Base-by-base conservation (phyloP, 2,113 vertebrate species). In the Lathamus discolor region DNA sequence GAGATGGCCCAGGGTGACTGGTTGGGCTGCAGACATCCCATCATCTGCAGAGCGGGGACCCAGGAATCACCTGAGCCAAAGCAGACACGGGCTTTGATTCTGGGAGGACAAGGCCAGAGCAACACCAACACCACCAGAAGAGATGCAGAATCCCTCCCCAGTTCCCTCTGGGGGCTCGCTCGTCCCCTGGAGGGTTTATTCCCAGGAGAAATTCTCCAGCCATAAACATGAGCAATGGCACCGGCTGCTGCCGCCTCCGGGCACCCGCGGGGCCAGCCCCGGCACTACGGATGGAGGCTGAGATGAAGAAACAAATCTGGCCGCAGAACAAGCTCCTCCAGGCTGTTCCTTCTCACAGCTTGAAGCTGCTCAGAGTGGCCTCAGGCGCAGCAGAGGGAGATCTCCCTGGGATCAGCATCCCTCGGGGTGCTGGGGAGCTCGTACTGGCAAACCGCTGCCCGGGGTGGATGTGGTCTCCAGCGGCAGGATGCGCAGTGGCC, bases 401-500 rank as follows among this genome's bases (percentile, higher is more conserved):
- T 19, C 33, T 59, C 55, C 23, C 55, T 23, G 46, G 37, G 7
- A 46, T 57, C 29, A 6, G 2, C 22, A 25, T 61, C 73, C 52
- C 52, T 51, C 0, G 3, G 44, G 44, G 20, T 77, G 37, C 63
- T 31, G 43, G 67, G 67, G 67, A 51, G 27, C 48, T 51, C 2
- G 4, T 31, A 12, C 27, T 49, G 44, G 33, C 68, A 28, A 39
- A 31, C 7, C 4, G 4, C 23, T 24, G 31, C 35, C 15, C 1
- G 1, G 33, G 17, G 28, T 39, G 48, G 46, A 22, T 1, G 3
- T 13, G 31, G 46, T 16, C 5, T 67, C 41, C 62, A 8, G 7
- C 31, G 17, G 35, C 31, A 9, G 2, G 7, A 23, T 1, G 5
- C 10, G 2, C n/a, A 2, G 7, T 4, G 25, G 57, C 25, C 4